Percentiles rank a stretch among this genome's conserved stretches.
Evolutionary conservation across 1,140 invertebrate genomes (phyloP).

Genomic region (Drosophila mayri): DNA sequence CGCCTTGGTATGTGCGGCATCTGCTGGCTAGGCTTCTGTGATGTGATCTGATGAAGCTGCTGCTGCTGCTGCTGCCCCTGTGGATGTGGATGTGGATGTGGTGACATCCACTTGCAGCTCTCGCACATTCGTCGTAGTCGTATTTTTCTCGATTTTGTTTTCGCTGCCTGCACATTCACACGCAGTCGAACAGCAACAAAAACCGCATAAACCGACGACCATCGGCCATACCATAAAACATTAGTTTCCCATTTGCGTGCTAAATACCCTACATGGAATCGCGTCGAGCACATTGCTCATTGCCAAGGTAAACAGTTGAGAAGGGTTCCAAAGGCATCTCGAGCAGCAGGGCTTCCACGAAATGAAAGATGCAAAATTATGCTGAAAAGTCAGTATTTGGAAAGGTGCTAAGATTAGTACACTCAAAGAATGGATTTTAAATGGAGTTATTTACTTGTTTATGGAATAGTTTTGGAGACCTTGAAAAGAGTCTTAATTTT

Average conservation of each 20-base stretch:
- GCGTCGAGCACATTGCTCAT: constrained; percentile 36
- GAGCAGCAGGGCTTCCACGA: constrained; percentile 13
- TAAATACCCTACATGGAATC: constrained; percentile 73
- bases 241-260: constrained; percentile 82
- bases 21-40: constrained; percentile 78
- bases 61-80: constrained; percentile 20
- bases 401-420: constrained; percentile 28
- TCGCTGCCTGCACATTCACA: constrained; percentile 69
- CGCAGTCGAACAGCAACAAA: constrained; percentile 60
- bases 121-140: constrained; percentile 74
- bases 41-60: constrained; percentile 70
- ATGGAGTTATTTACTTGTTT: not conserved
- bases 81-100: constrained; percentile 46
- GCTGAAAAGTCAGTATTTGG: not conserved
- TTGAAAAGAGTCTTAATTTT: not conserved
- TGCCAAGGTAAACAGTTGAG: not conserved
- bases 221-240: constrained; percentile 77
- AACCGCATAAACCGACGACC: constrained; percentile 48
- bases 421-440: not conserved
- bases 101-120: constrained; percentile 76
- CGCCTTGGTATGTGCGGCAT: constrained; percentile 81
- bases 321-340: constrained; percentile 20
- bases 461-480: too few species aligned
- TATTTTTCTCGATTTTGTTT: constrained; percentile 64
- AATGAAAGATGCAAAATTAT: constrained; percentile 18